Conservation (phyloP, 37 sponge, comb jelly and placozoan genomes). For the Diacarnus erythraeanus region DNA sequence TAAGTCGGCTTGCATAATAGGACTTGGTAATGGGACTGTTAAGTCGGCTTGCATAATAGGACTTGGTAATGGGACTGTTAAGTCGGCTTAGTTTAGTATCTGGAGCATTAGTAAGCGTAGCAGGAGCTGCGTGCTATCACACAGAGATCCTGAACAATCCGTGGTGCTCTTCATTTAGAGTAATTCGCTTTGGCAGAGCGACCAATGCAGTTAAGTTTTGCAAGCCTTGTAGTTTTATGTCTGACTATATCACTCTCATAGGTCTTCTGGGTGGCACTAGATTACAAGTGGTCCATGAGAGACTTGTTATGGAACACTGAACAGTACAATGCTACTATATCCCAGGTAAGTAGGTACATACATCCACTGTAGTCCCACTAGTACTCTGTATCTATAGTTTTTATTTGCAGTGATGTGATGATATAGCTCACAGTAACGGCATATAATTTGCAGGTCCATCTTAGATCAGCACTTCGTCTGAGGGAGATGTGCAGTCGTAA, state of each 20-base stretch:
- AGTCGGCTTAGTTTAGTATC: constrained; percentile 1
- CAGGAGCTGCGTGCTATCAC: constrained; percentile 17
- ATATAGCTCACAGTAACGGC: no score
- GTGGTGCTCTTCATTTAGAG: constrained; percentile 54
- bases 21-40: no score
- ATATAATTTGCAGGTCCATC: constrained; percentile 57
- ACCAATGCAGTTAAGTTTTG: constrained; percentile 55
- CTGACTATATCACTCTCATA: neutral
- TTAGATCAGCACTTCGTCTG: constrained; percentile 74
- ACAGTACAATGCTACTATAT: constrained; percentile 28
- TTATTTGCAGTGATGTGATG: no score
- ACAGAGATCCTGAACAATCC: constrained; percentile 11
- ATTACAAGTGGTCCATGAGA: constrained; percentile 59
- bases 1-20: no score
- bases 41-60: no score
- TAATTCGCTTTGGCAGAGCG: constrained; percentile 82
- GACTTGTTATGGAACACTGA: constrained; percentile 20
- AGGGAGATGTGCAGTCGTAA: constrained; percentile 74
- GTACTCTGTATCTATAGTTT: no score
- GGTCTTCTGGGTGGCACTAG: constrained; percentile 44
- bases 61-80: no score
- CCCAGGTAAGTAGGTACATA: constrained; percentile 45
- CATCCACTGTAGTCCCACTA: no score
- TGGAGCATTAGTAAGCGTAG: neutral
- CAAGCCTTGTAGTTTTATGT: neutral